These are phyloP conservation scores for Acestrorhynchus altus DNA, from an alignment of 2,797 vertebrate species.

Conservation along the genomic window DNA sequence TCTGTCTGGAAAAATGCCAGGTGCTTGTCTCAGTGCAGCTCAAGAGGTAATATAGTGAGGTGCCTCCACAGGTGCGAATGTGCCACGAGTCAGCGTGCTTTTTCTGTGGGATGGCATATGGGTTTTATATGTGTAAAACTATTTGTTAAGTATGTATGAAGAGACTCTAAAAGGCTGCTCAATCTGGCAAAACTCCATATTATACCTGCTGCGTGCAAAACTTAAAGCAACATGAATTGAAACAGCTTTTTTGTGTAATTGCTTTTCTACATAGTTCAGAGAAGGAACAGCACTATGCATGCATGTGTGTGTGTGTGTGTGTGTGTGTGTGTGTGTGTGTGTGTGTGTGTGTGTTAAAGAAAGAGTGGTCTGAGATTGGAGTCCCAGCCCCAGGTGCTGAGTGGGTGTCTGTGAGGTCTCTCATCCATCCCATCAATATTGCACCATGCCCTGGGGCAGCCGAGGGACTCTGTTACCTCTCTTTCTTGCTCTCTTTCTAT, in stretches of 20 bases:
- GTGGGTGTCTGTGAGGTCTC: slow-evolving; percentile 56
- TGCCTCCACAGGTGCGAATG: slow-evolving; percentile 28
- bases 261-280: neutral
- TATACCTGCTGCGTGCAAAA: slow-evolving; percentile 2
- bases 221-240: neutral
- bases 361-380: slow-evolving; percentile 48
- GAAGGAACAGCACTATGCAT: neutral
- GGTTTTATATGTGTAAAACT: slow-evolving; percentile 6
- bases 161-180: slow-evolving; percentile 4
- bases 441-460: slow-evolving; percentile 64
- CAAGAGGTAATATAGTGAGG: slow-evolving; percentile 11
- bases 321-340: slow-evolving; percentile 22
- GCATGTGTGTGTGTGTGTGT: slow-evolving; percentile 14
- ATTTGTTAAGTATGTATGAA: slow-evolving; percentile 28
- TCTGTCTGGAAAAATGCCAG: slow-evolving; percentile 5
- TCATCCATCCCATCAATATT: slow-evolving; percentile 69
- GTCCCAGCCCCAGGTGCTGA: slow-evolving; percentile 49
- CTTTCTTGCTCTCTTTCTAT: slow-evolving; percentile 32
- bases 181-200: slow-evolving; percentile 1
- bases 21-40: neutral
- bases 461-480: slow-evolving; percentile 59
- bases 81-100: neutral
- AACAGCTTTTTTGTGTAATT: slow-evolving; percentile 13
- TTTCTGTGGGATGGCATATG: slow-evolving; percentile 10
- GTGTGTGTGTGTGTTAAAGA: slow-evolving; percentile 28